Evolutionary conservation across 1,140 invertebrate species (phyloP), one percentile per base, ranked within the genome.

Genomic region (Pomacea maculata): DNA sequence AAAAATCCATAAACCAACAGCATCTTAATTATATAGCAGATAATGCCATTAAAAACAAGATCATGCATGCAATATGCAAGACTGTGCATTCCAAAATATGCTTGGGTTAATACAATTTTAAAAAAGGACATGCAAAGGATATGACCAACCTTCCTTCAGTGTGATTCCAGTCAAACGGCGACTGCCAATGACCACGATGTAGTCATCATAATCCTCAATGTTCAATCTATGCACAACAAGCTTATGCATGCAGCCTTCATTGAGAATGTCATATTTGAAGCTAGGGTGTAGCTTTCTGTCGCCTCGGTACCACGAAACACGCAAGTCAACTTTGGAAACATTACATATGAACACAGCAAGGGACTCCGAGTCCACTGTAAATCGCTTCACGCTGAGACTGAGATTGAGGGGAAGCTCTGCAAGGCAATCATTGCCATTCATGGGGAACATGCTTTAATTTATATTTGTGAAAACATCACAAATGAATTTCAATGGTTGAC

Each of bases 241-340:
- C 63, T 79, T 83, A 82, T 89, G 88, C 80, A 85, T 72, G 73
- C 85, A 74, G 25, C 84, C 88, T 52, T 83, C 78, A 52, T 86
- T 81, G 14, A 78, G 45, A n/a, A 89, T 80, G 75, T 89, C 88
- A 82, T 86, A 83, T 81, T 87, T 87, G 63, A 72, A 71, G 83
- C 84, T 83, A 9, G 85, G 80, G 29, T 71, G 63, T 45, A 90
- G 55, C 63, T 84, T 83, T 92, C 97, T 94, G 63, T 95, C 95
- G 82, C 96, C 95, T 91, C 96, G 97, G 90, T 94, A 97, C 98
- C 98, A 99, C 92, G 95, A 95, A 0, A 99, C 97, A 84, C 97
- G 95, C 83, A 97, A 96, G 84, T 94, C 95, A n/a, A 95, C 95
- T 92, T 99, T 98, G 88, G 99, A 97, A 64, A 99, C 93, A 90